Percentiles rank a stretch among this genome's conserved stretches.
Evolutionary conservation across 2,113 vertebrate species (phyloP).

Genomic region (Fulmarus glacialis): DNA sequence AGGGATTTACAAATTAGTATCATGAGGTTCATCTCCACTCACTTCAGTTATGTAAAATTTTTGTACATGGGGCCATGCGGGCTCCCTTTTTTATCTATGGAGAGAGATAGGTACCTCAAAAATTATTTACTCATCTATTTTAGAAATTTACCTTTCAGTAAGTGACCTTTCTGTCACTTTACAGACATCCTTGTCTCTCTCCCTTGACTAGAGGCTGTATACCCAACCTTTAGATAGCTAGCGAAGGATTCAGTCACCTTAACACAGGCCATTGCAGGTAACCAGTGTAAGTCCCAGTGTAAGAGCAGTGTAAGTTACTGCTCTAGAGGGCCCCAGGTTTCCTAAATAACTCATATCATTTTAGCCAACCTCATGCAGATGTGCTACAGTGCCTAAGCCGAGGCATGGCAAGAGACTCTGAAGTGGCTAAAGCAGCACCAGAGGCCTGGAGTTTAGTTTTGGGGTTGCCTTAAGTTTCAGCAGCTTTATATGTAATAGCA

Average conservation of each 20-base stretch:
- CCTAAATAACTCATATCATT: not conserved
- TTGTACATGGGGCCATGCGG: not conserved
- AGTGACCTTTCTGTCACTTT: not conserved
- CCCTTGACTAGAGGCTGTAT: not conserved
- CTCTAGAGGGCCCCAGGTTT: not conserved
- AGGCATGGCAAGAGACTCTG: not conserved
- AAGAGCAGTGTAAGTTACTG: not conserved
- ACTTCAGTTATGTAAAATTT: not conserved
- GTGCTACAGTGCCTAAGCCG: not conserved
- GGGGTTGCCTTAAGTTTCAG: not conserved
- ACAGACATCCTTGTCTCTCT: not conserved
- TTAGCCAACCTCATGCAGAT: not conserved
- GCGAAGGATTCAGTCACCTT: not conserved
- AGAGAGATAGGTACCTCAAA: not conserved
- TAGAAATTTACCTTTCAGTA: not conserved
- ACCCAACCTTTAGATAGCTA: not conserved
- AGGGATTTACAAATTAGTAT: not conserved
- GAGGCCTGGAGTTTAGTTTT: not conserved
- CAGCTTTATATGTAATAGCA: not conserved
- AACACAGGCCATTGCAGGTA: not conserved
- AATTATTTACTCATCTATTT: not conserved
- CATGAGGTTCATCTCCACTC: not conserved
- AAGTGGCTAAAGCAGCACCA: not conserved
- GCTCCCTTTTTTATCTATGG: not conserved
- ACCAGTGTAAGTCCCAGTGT: not conserved